Percentiles rank a stretch among this genome's conserved stretches.
These are phyloP conservation scores for Pristiophorus japonicus DNA, from an alignment of 2,113 vertebrate species.

Conservation along the genomic window DNA sequence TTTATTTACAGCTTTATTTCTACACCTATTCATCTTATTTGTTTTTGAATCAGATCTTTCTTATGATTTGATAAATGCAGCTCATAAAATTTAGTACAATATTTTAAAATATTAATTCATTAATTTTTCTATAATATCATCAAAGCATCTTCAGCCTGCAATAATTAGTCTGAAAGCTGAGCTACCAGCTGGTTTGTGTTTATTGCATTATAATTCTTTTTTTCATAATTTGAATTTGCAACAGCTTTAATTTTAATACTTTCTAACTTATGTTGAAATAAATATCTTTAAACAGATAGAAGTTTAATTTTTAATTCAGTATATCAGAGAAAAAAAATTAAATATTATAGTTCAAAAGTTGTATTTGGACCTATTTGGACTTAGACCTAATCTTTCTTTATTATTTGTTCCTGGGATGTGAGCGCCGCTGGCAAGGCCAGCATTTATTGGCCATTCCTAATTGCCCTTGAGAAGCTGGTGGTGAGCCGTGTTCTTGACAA, in stretches of 20 bases:
- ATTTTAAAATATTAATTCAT: constrained; percentile 28
- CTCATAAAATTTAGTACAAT: constrained; percentile 19
- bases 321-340: constrained; percentile 8
- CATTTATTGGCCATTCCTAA: no score
- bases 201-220: constrained; percentile 33
- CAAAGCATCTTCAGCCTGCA: constrained; percentile 23
- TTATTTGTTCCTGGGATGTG: no score
- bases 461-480: no score
- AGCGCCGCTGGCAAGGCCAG: no score
- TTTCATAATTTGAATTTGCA: constrained; percentile 34
- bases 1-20: constrained; percentile 4
- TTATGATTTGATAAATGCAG: constrained; percentile 32
- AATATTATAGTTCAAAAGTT: neutral
- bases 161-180: constrained; percentile 16
- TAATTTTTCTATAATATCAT: constrained; percentile 32
- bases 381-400: no score
- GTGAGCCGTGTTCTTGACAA: no score
- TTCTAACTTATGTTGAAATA: constrained; percentile 21
- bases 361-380: no score
- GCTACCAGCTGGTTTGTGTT: constrained; percentile 24
- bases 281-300: neutral
- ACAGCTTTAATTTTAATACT: constrained; percentile 32
- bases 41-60: neutral
- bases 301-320: neutral
- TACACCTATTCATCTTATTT: neutral